Evolutionary conservation across 2,113 vertebrate species (phyloP).

Genomic region (Mesitornis unicolor): DNA sequence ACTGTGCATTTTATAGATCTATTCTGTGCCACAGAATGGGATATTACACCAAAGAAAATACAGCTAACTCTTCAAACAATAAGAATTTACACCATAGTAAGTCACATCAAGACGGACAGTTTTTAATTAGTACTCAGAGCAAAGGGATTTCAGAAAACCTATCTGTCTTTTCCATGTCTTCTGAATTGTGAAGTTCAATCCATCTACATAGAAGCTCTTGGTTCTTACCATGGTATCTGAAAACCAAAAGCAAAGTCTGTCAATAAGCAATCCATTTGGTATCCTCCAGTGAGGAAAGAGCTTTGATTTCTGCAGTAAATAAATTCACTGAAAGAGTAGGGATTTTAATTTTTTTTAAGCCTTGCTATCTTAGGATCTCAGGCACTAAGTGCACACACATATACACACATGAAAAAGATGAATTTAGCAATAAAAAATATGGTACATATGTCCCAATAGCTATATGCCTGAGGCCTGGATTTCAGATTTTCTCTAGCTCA

Average conservation of each 20-base stretch:
- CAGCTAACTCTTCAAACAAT: background rate
- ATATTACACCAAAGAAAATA: background rate
- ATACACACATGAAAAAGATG: background rate
- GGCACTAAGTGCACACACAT: background rate
- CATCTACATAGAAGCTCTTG: background rate
- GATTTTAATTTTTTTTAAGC: background rate
- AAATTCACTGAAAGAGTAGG: background rate
- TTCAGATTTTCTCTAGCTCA: background rate
- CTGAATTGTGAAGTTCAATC: background rate
- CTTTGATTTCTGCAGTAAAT: background rate
- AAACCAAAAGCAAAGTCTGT: background rate
- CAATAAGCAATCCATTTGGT: background rate
- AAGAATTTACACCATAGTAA: background rate
- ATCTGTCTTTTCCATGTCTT: background rate
- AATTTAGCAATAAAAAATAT: background rate
- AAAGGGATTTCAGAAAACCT: background rate
- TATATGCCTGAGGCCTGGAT: background rate
- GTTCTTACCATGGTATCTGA: background rate
- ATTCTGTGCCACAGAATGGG: background rate
- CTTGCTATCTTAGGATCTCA: background rate
- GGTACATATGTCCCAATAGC: background rate
- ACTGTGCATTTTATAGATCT: background rate
- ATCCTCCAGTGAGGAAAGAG: background rate
- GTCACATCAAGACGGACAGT: fast-evolving
- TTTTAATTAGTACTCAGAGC: background rate